Evolutionary conservation across 1,140 invertebrate species (phyloP), one percentile per base, ranked within the genome.

Genomic region (Sarcophaga bullata): DNA sequence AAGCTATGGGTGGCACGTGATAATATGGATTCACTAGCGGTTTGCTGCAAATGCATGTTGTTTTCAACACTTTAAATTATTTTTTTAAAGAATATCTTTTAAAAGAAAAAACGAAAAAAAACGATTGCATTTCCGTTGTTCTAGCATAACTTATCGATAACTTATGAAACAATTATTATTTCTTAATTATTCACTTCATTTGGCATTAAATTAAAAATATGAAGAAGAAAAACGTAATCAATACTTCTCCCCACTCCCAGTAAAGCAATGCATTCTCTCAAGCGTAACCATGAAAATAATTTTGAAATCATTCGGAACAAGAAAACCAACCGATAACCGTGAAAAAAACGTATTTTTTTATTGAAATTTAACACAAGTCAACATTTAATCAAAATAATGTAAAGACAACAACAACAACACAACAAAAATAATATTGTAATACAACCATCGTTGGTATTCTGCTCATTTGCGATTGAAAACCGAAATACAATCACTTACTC

Each of bases 101-200:
- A 37, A 37, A 37, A 37, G 25, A 37, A 1, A 37, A 37, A 37
- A 37, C 1, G 4, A 37, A 4, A 37, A 37, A 37, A 37, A 37
- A 37, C 4, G 25, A 37, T 37, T 37, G 25, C 1, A 37, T 37
- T 37, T 37, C 25, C 25, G 25, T 4, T 37, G 25, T 37, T 37
- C 25, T 37, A 37, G 25, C 25, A 37, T 37, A 37, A 2, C 1
- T 1, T 37, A 37, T 2, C 25, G 25, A 37, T 37, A 37, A 37
- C 25, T 37, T 37, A 80, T 46, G 8, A 80, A 80, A 49, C 15
- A 75, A 50, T 25, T 17, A 54, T 17, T 8, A 58, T 81, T 83
- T 85, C 80, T 84, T 88, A 88, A 87, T 87, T 88, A 86, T 87
- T 86, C 87, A 87, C 87, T 87, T 87, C 87, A 87, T 87, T 87